These are phyloP conservation scores for Aurelia coerulea DNA, from an alignment of 30 jellyfish, hydroid and myxozoan species.

Conservation along the genomic window DNA sequence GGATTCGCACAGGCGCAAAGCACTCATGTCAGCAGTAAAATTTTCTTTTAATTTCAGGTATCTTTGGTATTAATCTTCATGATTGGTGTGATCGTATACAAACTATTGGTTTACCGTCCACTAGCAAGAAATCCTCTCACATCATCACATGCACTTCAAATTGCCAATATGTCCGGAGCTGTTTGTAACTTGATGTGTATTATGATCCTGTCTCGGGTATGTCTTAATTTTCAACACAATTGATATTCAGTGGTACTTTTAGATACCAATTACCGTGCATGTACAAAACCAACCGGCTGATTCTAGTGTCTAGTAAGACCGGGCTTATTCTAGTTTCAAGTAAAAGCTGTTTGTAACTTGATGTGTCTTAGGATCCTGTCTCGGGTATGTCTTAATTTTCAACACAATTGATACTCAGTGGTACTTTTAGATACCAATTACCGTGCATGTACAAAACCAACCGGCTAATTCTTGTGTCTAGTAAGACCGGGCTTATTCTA, in stretches of 20 bases:
- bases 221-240: not conserved
- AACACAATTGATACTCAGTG: too few relatives aligned
- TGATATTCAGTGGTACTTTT: too few relatives aligned
- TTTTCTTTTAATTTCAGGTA: conserved; percentile 60
- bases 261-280: too few relatives aligned
- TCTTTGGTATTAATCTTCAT: conserved; percentile 92
- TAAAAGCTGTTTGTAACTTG: conserved; percentile 84
- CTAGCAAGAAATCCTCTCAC: conserved; percentile 86
- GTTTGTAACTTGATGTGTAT: conserved; percentile 96
- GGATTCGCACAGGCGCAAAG: too few relatives aligned
- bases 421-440: too few relatives aligned
- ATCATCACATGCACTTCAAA: conserved; percentile 91
- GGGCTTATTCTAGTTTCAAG: too few relatives aligned
- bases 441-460: too few relatives aligned
- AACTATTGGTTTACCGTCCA: conserved; percentile 95
- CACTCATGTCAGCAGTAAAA: too few relatives aligned
- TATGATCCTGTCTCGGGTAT: conserved; percentile 97
- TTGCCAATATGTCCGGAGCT: conserved; percentile 97
- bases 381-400: conserved; percentile 61
- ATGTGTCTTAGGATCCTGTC: conserved; percentile 97
- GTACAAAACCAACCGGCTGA: too few relatives aligned
- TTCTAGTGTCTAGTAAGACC: too few relatives aligned
- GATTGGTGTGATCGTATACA: conserved; percentile 98
- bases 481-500: too few relatives aligned
- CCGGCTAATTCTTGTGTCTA: too few relatives aligned